Evolutionary conservation across 1,140 invertebrate species (phyloP).

Genomic region (Caenorhabditis briggsae): DNA sequence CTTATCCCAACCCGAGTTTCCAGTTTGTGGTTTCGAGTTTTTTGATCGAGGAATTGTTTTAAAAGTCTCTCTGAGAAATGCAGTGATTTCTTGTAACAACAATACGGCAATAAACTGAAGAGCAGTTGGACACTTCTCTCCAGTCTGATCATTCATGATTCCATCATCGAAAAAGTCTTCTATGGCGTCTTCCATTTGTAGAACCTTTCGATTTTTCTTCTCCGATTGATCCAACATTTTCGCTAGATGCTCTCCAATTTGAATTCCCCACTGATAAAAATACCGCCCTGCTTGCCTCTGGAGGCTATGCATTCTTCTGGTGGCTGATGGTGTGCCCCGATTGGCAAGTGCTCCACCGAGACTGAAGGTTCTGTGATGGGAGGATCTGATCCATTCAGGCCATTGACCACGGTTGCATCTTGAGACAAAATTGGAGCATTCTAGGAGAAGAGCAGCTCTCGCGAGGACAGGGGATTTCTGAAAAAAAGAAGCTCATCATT

Average conservation of each 20-base stretch:
- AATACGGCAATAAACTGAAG: slow-evolving; percentile 92
- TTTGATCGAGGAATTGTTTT: slow-evolving; percentile 81
- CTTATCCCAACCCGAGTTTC: slow-evolving; percentile 78
- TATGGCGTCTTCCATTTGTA: slow-evolving; percentile 91
- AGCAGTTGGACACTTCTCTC: slow-evolving; percentile 90
- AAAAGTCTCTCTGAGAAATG: slow-evolving; percentile 95
- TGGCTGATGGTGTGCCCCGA: slow-evolving; percentile 80
- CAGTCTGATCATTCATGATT: slow-evolving; percentile 71
- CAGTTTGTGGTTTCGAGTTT: slow-evolving; percentile 45
- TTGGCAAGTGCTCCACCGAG: slow-evolving; percentile 77
- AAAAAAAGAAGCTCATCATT: too few relatives aligned
- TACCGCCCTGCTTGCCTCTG: slow-evolving; percentile 93
- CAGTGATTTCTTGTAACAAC: slow-evolving; percentile 93
- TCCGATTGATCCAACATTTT: slow-evolving; percentile 70
- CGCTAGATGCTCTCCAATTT: slow-evolving; percentile 85
- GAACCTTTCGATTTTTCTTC: slow-evolving; percentile 83
- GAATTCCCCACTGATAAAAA: slow-evolving; percentile 92
- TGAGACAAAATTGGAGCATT: slow-evolving; percentile 96
- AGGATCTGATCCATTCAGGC: slow-evolving; percentile 93
- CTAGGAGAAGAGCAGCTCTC: slow-evolving; percentile 89
- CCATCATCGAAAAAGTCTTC: slow-evolving; percentile 98
- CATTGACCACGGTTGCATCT: slow-evolving; percentile 97
- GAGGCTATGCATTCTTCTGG: slow-evolving; percentile 85
- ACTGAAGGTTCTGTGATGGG: slow-evolving; percentile 79
- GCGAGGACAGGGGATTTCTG: slow-evolving; percentile 94